Base-by-base conservation (phyloP, 2,888 invertebrate species). In the Mystacides longicornis region DNA sequence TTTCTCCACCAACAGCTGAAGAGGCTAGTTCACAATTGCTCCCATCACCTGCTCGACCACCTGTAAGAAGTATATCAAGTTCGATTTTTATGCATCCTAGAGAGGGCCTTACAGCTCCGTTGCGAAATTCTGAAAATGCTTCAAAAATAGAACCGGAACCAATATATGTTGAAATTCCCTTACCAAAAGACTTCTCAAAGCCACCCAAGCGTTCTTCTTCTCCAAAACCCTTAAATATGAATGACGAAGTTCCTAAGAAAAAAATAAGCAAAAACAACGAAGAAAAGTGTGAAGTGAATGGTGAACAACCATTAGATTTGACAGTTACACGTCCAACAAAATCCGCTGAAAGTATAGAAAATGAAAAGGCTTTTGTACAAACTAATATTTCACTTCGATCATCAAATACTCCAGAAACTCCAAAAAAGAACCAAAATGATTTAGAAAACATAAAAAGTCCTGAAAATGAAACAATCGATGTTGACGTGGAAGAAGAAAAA, bases 291-390 rank as follows among this genome's bases (percentile, higher is more conserved):
- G 76, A 74, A 64, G 76, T 78, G 56, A 72, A 74, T 51, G 72
- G 73, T 3, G 86, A 87, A 57, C 82, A 86, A 66, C 90, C 91
- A 0, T 70, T 91, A 46, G 91, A 91, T 70, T 73, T 91, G 60
- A 84, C 87, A 50, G 75, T 87, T 20, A 73, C 81, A 23, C 73
- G 77, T 58, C 81, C 83, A 67, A 27, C 5, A 27, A 71, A 79
- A 57, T 72, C 74, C 22, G 75, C 72, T 58, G 73, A 72, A 51
- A 51, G 45, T 72, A 69, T 20, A 33, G 75, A 76, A 59, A 64
- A 64, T 4, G 75, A 75, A 1, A 69, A 68, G 50, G 71, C 70
- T 62, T 73, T 73, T 58, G 69, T 71, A 67, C 75, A 71, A 43
- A 72, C 73, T 62, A 72, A 70, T 23, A 47, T 50, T 23, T 70